Percentiles rank a stretch among this genome's conserved stretches.
phyloP scores from a whole-genome alignment of 2,888 invertebrate genomes.

The Erebia palarica region DNA sequence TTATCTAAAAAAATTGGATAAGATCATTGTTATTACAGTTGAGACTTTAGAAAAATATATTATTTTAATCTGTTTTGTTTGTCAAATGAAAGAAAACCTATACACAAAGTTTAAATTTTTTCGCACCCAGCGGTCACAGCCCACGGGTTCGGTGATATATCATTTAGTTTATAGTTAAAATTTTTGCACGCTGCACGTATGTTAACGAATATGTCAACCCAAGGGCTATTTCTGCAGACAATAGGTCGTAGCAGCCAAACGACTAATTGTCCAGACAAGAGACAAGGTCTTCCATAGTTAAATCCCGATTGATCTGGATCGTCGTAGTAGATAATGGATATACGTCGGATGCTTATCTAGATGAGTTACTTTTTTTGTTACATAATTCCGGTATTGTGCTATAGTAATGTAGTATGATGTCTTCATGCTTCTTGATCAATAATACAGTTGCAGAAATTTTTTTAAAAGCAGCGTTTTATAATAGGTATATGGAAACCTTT shows the following conservation, averaged over 20 bases:
- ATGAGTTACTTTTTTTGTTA: neutral
- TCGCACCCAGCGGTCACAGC: too few species aligned
- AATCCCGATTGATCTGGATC: constrained; percentile 4
- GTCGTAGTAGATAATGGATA: neutral
- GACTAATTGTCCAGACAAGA: constrained; percentile 13
- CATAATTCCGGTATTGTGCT: neutral
- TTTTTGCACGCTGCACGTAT: constrained; percentile 7
- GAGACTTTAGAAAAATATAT: too few species aligned
- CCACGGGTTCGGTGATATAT: too few species aligned
- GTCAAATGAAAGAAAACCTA: too few species aligned
- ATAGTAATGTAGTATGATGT: neutral
- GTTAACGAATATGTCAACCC: constrained; percentile 17
- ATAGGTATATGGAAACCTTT: too few species aligned
- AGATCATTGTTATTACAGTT: too few species aligned
- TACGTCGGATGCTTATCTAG: neutral
- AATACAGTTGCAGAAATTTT: too few species aligned
- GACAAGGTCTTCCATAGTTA: constrained; percentile 4
- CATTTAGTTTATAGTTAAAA: neutral
- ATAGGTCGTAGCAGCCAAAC: constrained; percentile 15
- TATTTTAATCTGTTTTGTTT: too few species aligned
- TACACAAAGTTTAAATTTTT: too few species aligned
- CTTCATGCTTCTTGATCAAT: too few species aligned
- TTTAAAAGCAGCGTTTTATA: too few species aligned
- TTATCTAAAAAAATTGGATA: too few species aligned
- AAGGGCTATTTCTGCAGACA: constrained; percentile 20